These are phyloP conservation scores for Platypus cylindrus DNA, from an alignment of 2,888 invertebrate species.

Conservation along the genomic window DNA sequence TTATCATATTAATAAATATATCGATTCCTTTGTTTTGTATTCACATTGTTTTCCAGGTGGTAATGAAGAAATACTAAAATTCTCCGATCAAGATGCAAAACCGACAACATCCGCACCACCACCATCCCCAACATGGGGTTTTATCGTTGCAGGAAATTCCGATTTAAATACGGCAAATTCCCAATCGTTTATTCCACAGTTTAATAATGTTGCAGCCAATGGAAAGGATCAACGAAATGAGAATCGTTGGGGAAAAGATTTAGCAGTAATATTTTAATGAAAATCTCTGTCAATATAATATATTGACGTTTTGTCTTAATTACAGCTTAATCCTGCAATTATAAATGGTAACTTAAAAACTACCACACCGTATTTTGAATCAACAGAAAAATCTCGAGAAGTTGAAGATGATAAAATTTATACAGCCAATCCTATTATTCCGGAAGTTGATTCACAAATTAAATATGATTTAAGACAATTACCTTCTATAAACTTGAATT, in stretches of 20 bases:
- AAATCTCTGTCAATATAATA: no score
- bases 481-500: conserved; percentile 27
- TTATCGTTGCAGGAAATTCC: conserved; percentile 25
- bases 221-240: conserved; percentile 29
- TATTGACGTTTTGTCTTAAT: neutral
- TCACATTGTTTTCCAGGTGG: conserved; percentile 21
- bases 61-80: conserved; percentile 65
- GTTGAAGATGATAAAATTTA: conserved; percentile 10
- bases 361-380: conserved; percentile 14
- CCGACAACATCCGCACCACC: conserved; percentile 32
- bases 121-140: conserved; percentile 31
- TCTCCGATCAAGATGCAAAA: conserved; percentile 51
- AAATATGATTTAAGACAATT: conserved; percentile 36
- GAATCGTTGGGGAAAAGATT: no score
- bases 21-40: no score
- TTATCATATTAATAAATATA: no score
- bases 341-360: conserved; percentile 48
- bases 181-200: conserved; percentile 52
- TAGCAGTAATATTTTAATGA: no score
- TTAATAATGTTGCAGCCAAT: conserved; percentile 37
- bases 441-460: conserved; percentile 20
- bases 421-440: conserved; percentile 6
- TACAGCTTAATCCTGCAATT: conserved; percentile 49
- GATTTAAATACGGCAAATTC: conserved; percentile 56
- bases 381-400: conserved; percentile 17